Conservation (phyloP, 1,140 invertebrate species). For the Neodiprion lecontei region DNA sequence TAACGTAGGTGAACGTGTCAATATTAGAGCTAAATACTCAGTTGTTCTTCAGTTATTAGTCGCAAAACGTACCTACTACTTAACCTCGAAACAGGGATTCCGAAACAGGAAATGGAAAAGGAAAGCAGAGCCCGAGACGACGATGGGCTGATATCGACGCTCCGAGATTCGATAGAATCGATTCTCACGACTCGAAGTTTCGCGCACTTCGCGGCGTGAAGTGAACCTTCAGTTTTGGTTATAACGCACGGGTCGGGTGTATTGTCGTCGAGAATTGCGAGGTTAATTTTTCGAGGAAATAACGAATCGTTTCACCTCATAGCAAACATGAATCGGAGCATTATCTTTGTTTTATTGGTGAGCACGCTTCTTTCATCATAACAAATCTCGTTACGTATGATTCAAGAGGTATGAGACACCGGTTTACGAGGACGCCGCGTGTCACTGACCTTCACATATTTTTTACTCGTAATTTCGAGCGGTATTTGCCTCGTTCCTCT, state of each 20-base stretch:
- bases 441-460: background rate
- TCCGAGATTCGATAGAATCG: background rate
- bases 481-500: too few species aligned
- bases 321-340: background rate
- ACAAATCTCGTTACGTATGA: too few species aligned
- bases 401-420: background rate
- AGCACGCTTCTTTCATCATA: background rate
- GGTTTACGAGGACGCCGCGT: background rate
- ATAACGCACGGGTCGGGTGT: too few species aligned
- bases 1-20: background rate
- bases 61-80: slow-evolving; percentile 27
- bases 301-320: background rate
- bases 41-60: slow-evolving; percentile 29
- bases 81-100: slow-evolving; percentile 17
- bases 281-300: background rate
- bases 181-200: background rate
- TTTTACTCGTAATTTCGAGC: too few species aligned
- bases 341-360: background rate
- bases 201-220: too few species aligned
- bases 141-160: background rate
- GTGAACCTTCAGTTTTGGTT: too few species aligned
- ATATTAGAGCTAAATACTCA: slow-evolving; percentile 31
- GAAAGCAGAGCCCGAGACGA: slow-evolving; percentile 13
- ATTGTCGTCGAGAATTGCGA: too few species aligned
- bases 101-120: slow-evolving; percentile 31